These are phyloP conservation scores for Pagetopsis macropterus DNA, from an alignment of 2,797 vertebrate species.

Conservation along the genomic window DNA sequence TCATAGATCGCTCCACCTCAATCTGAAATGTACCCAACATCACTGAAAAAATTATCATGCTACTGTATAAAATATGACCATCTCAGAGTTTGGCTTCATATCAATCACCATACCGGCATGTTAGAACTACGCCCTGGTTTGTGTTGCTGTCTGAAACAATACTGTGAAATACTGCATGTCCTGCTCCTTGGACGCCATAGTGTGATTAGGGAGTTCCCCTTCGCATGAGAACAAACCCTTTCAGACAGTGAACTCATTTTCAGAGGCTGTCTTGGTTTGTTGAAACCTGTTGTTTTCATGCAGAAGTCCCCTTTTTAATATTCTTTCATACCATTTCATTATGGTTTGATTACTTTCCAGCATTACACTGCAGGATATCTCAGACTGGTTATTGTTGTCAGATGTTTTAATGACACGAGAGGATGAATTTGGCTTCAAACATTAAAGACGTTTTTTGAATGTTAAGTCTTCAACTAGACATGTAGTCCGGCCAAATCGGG, in stretches of 20 bases:
- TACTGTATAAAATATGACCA: slow-evolving; percentile 21
- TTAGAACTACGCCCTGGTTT: background rate
- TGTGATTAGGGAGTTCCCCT: slow-evolving; percentile 43
- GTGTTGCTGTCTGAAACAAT: background rate
- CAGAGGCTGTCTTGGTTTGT: slow-evolving; percentile 43
- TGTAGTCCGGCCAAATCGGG: slow-evolving; percentile 42
- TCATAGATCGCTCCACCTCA: background rate
- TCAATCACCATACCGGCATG: slow-evolving; percentile 3
- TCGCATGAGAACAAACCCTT: slow-evolving; percentile 50
- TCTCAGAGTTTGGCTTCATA: slow-evolving; percentile 18
- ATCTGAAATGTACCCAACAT: slow-evolving; percentile 9
- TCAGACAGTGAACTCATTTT: slow-evolving; percentile 36
- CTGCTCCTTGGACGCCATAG: background rate
- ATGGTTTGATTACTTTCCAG: slow-evolving; percentile 41
- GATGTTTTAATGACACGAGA: slow-evolving; percentile 53
- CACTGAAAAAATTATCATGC: background rate
- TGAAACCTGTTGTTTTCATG: slow-evolving; percentile 42
- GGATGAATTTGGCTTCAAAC: slow-evolving; percentile 38
- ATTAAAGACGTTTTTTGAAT: slow-evolving; percentile 58
- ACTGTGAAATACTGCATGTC: slow-evolving; percentile 22
- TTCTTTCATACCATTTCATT: slow-evolving; percentile 34
- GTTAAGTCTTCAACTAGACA: slow-evolving; percentile 28
- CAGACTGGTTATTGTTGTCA: slow-evolving; percentile 51
- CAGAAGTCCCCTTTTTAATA: slow-evolving; percentile 40
- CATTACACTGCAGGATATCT: slow-evolving; percentile 34